These are phyloP conservation scores for Urophycis tenuis DNA, from an alignment of 2,797 vertebrate genomes.

Conservation along the genomic window DNA sequence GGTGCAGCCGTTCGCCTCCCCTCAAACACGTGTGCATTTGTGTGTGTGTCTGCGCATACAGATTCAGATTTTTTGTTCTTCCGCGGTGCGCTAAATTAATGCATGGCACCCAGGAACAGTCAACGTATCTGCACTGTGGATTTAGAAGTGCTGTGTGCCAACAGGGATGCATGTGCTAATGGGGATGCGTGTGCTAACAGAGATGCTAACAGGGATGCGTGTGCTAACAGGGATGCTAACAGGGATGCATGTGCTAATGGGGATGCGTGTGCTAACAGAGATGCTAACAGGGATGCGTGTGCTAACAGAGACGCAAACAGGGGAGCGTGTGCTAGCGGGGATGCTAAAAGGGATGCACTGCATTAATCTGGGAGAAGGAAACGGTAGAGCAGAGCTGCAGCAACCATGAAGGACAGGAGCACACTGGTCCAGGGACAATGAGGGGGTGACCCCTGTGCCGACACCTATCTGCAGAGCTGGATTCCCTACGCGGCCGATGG, in stretches of 20 bases:
- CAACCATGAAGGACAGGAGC: background rate
- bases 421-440: slow-evolving; percentile 16
- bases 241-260: too few species aligned
- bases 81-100: background rate
- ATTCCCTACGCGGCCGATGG: slow-evolving; percentile 29
- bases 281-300: too few species aligned
- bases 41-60: background rate
- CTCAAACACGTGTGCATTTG: background rate
- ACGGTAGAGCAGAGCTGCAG: background rate
- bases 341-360: background rate
- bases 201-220: too few species aligned
- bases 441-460: slow-evolving; percentile 26
- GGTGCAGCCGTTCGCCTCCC: slow-evolving; percentile 17
- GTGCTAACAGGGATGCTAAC: too few species aligned
- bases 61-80: background rate
- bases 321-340: too few species aligned
- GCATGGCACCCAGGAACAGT: background rate
- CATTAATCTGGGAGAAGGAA: background rate
- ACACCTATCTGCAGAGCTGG: slow-evolving; percentile 25
- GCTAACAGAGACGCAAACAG: too few species aligned
- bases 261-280: too few species aligned
- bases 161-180: too few species aligned
- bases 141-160: background rate
- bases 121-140: background rate
- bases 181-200: too few species aligned